phyloP scores from a whole-genome alignment of 2,113 vertebrate genomes.

The Mustela lutreola region DNA sequence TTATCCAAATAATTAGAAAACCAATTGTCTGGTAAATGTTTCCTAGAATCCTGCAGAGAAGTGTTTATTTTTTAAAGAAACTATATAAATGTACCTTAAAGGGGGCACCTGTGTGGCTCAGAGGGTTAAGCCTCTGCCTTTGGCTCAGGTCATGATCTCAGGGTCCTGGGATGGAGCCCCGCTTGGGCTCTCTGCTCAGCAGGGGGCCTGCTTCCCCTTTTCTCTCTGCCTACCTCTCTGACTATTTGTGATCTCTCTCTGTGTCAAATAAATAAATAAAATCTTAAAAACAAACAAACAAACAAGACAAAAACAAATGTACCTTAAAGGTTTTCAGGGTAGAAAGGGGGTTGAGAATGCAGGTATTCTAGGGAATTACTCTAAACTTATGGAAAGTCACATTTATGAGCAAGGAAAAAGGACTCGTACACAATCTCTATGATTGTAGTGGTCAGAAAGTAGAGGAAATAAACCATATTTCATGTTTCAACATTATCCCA shows the following conservation, averaged over 20 bases:
- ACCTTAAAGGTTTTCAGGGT: neutral
- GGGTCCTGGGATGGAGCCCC: too few species aligned
- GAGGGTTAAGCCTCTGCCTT: too few species aligned
- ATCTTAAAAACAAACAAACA: too few species aligned
- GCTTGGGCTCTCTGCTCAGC: too few species aligned
- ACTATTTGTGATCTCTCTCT: too few species aligned
- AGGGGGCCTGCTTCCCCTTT: too few species aligned
- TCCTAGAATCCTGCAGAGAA: neutral
- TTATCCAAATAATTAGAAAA: neutral
- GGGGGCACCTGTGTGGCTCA: too few species aligned
- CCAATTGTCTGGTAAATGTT: neutral
- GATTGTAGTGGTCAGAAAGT: neutral
- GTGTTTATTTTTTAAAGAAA: neutral
- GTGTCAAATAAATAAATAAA: too few species aligned
- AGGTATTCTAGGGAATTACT: neutral
- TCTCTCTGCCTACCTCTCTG: too few species aligned
- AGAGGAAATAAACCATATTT: neutral
- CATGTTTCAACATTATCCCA: neutral
- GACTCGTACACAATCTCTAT: neutral
- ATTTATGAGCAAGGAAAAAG: neutral
- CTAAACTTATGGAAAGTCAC: neutral
- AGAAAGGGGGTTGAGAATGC: neutral
- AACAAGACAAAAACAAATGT: neutral
- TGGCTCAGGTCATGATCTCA: too few species aligned
- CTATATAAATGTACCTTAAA: neutral